These are phyloP conservation scores for Sciurus carolinensis DNA, from an alignment of 2,797 vertebrate genomes.

Conservation along the genomic window DNA sequence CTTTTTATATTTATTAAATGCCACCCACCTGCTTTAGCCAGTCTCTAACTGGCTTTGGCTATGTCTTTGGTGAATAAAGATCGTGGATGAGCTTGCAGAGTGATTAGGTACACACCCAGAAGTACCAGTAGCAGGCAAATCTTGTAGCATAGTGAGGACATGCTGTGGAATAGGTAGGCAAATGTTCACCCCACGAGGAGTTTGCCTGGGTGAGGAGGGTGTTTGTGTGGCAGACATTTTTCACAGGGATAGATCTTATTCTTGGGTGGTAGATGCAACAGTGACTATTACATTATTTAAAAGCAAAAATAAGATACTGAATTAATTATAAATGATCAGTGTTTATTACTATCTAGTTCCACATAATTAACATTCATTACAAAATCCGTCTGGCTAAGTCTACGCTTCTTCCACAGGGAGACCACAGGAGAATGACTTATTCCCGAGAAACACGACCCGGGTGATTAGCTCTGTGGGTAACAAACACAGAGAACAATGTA, in stretches of 20 bases:
- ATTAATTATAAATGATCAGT: not conserved
- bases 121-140: too few species aligned
- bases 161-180: not conserved
- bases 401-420: not conserved
- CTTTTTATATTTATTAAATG: not conserved
- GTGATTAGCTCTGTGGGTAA: not conserved
- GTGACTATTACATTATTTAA: not conserved
- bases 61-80: not conserved
- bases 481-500: not conserved
- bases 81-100: not conserved
- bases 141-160: too few species aligned
- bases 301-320: not conserved
- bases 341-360: too few species aligned
- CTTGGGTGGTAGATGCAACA: not conserved
- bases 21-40: not conserved
- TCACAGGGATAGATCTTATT: not conserved
- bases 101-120: not conserved
- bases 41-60: not conserved
- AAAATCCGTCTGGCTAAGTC: not conserved
- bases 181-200: not conserved
- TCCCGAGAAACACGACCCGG: slow-evolving; percentile 6
- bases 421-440: not conserved
- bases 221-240: not conserved
- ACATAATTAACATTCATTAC: not conserved
- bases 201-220: too few species aligned